Base-by-base conservation (phyloP, 2,113 vertebrate genomes). In the Tautogolabrus adspersus region DNA sequence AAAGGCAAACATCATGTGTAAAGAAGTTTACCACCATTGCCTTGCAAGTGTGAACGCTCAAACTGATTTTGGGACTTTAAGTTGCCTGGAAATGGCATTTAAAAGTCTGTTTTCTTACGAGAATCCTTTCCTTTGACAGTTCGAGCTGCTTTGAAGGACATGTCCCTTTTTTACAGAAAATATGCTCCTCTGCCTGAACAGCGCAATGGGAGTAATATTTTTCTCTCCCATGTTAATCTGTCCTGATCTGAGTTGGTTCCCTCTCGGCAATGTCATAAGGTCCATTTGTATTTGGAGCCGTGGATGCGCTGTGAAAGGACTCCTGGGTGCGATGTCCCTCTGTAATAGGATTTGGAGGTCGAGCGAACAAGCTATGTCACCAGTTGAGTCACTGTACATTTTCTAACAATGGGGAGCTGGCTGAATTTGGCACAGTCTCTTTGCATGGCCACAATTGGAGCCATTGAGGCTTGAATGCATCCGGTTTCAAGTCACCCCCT, bases 331-430 rank as follows among this genome's bases (percentile, higher is more conserved):
- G 19, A 55, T 42, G 49, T 26, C 62, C 64, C 19, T 51, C 59
- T 7, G 5, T 52, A 5, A 9, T 76, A 40, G 37, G 30, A 37
- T 30, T 49, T 54, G 16, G 65, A 47, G 71, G 65, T 23, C 72
- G 75, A 83, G 54, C 0, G n/a, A 85, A 66, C 42, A 42, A 54
- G 26, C 44, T 51, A 38, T 72, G 71, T 85, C 73, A 75, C 83
- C 61, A 57, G 71, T 72, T 63, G 72, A 87, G 72, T 79, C 82
- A 76, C 78, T 74, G 61, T 73, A 77, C 15, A 62, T 77, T 90
- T 66, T 3, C 58, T 23, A 54, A 69, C 49, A 77, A 68, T 63
- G 60, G 49, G 52, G 68, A 58, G 64, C n/a, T 66, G 69, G 51
- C 67, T 63, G 49, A 60, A 63, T 56, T 42, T 55, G 59, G 72